Evolutionary conservation across 2,888 invertebrate species (phyloP).

Genomic region (Arrhopalites spinosus): DNA sequence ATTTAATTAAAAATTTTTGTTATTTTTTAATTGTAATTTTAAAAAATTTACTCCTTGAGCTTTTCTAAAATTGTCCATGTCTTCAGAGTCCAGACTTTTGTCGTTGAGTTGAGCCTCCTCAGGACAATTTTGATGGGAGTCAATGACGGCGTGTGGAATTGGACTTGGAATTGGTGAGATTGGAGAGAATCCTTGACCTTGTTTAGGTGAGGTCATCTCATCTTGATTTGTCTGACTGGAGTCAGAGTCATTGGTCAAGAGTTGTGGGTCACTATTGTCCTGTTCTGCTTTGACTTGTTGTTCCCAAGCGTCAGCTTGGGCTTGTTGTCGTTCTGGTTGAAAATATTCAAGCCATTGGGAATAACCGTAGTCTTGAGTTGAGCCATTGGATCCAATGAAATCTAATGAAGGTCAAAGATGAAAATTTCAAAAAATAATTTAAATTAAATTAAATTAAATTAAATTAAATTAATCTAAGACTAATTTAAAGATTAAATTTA

Average conservation of each 20-base stretch:
- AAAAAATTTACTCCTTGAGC: slow-evolving; percentile 63
- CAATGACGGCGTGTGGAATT: no score
- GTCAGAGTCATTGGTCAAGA: background rate
- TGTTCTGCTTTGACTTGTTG: slow-evolving; percentile 76
- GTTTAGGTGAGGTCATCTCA: background rate
- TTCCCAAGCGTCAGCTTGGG: slow-evolving; percentile 80
- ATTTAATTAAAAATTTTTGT: no score
- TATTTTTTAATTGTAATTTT: no score
- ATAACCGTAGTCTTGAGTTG: background rate
- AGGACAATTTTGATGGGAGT: no score
- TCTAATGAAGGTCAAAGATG: slow-evolving; percentile 41
- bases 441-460: slow-evolving; percentile 49
- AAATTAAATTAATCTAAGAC: no score
- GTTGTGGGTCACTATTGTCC: slow-evolving; percentile 26
- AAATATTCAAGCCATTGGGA: slow-evolving; percentile 28
- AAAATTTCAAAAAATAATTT: slow-evolving; percentile 58
- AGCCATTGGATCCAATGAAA: background rate
- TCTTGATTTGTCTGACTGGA: background rate
- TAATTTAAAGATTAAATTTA: no score
- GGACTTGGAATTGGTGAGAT: slow-evolving; percentile 33
- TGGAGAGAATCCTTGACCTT: background rate
- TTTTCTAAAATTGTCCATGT: slow-evolving; percentile 90
- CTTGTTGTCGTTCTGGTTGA: slow-evolving; percentile 15
- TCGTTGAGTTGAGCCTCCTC: slow-evolving; percentile 81
- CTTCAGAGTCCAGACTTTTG: slow-evolving; percentile 92